Conservation (phyloP, 2,797 vertebrate species). For the Hirundo rustica region DNA sequence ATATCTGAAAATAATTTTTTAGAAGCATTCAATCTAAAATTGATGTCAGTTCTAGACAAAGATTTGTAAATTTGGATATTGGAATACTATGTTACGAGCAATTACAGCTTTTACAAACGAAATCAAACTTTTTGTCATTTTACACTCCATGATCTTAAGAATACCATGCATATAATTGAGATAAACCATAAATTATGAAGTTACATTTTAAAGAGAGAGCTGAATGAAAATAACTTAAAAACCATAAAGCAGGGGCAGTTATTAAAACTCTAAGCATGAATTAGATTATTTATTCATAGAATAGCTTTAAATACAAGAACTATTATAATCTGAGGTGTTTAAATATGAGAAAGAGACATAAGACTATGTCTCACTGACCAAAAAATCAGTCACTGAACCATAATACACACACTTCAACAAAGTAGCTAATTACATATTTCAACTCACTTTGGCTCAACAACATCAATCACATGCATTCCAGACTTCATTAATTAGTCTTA, state of each 20-base stretch:
- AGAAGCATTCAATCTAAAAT: neutral
- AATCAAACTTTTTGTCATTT: neutral
- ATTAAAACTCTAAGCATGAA: neutral
- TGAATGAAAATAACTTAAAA: neutral
- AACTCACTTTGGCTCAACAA: neutral
- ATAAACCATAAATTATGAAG: neutral
- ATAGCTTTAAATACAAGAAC: neutral
- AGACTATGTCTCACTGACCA: slow-evolving; percentile 45
- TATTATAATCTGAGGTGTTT: neutral
- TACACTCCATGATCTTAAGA: neutral
- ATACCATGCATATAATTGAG: neutral
- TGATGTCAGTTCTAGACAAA: neutral
- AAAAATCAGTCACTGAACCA: slow-evolving; percentile 42
- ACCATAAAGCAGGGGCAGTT: neutral
- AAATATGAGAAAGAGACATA: slow-evolving; percentile 26
- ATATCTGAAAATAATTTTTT: neutral
- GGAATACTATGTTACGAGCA: neutral
- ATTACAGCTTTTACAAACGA: neutral
- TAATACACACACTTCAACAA: neutral
- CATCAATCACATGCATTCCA: slow-evolving; percentile 37
- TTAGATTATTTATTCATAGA: neutral
- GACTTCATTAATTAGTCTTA: neutral
- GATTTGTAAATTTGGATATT: neutral
- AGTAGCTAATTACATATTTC: slow-evolving; percentile 45
- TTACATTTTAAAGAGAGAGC: neutral